Conservation (phyloP, 2,888 invertebrate species). For the Zhuqinia jingwanae region DNA sequence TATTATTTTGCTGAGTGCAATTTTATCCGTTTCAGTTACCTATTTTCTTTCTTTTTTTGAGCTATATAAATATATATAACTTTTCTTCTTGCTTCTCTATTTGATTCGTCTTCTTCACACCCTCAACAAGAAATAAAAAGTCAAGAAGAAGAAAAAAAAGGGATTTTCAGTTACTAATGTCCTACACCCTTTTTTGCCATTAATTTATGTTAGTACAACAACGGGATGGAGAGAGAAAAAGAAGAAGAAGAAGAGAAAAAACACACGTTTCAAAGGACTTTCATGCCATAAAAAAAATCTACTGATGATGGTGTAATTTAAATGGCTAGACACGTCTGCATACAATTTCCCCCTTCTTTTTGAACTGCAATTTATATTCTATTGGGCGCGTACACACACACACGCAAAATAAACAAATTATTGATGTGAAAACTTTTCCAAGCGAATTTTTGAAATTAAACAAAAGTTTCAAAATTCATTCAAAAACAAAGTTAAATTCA, state of each 20-base stretch:
- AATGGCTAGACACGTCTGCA: conserved; percentile 48
- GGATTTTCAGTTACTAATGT: conserved; percentile 41
- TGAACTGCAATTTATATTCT: conserved; percentile 16
- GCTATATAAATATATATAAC: background rate
- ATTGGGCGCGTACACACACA: background rate
- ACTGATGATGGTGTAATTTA: conserved; percentile 38
- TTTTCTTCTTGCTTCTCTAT: too few relatives aligned
- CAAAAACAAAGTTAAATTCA: too few relatives aligned
- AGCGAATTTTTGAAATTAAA: background rate
- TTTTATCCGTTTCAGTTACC: conserved; percentile 48
- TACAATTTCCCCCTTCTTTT: background rate
- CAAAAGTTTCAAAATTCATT: too few relatives aligned
- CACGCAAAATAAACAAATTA: conserved; percentile 4
- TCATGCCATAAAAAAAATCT: background rate
- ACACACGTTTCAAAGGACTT: background rate
- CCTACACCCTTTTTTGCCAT: conserved; percentile 42
- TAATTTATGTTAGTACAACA: conserved; percentile 30
- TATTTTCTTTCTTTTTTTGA: conserved; percentile 31
- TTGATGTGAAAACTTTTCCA: background rate
- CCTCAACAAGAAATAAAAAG: conserved; percentile 23
- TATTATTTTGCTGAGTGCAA: conserved; percentile 32
- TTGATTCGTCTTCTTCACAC: conserved; percentile 60
- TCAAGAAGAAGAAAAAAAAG: conserved; percentile 39
- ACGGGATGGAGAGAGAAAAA: conserved; percentile 20
- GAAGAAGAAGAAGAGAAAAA: background rate